Evolutionary conservation across 1,140 invertebrate genomes (phyloP).

Genomic region (Trichonephila inaurata): DNA sequence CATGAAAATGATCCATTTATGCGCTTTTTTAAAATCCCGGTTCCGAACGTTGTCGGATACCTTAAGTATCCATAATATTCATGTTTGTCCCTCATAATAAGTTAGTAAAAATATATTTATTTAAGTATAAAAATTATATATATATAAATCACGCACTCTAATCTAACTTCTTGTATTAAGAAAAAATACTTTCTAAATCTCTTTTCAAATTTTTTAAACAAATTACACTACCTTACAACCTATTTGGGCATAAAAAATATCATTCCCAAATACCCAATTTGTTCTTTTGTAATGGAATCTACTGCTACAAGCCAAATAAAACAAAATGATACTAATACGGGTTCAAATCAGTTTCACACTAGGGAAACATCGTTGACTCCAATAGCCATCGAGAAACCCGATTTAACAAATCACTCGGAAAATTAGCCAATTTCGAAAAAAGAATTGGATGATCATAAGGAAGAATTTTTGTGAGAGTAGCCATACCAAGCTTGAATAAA

Average conservation of each 20-base stretch:
- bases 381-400: not conserved
- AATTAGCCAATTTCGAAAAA: not conserved
- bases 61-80: too few species aligned
- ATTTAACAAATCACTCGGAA: constrained; percentile 25
- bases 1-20: too few species aligned
- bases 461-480: not conserved
- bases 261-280: not conserved
- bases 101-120: too few species aligned
- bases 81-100: too few species aligned
- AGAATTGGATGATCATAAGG: not conserved
- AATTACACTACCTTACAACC: not conserved
- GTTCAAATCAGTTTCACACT: constrained; percentile 5
- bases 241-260: not conserved
- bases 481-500: not conserved
- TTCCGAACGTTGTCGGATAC: too few species aligned
- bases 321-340: not conserved
- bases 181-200: not conserved
- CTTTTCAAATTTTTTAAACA: not conserved
- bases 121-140: too few species aligned
- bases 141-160: too few species aligned
- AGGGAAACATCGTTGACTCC: not conserved
- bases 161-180: too few species aligned
- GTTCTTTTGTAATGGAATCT: not conserved
- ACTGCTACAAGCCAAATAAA: not conserved
- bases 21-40: too few species aligned